Evolutionary conservation across 2,797 vertebrate genomes (phyloP).

Genomic region (Novumbra hubbsi): DNA sequence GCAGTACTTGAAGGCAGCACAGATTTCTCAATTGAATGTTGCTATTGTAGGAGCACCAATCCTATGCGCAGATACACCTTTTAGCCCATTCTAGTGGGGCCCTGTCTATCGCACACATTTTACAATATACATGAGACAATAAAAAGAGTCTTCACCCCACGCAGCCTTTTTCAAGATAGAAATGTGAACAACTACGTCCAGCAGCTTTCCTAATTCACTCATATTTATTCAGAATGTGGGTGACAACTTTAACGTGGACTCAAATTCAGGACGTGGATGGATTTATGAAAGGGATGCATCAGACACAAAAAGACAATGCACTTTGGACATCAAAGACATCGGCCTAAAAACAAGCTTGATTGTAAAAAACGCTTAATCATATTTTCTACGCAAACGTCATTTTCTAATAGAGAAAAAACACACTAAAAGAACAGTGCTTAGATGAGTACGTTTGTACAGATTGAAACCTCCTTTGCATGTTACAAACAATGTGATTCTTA

Average conservation of each 20-base stretch:
- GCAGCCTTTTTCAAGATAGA: slow-evolving; percentile 38
- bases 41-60: slow-evolving; percentile 55
- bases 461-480: neutral
- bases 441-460: neutral
- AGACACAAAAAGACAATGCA: slow-evolving; percentile 30
- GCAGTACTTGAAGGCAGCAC: slow-evolving; percentile 59
- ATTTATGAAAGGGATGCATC: neutral
- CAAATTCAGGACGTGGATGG: neutral
- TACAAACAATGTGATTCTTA: neutral
- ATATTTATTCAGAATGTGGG: slow-evolving; percentile 27
- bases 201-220: slow-evolving; percentile 40
- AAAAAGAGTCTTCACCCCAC: slow-evolving; percentile 21
- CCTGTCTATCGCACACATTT: slow-evolving; percentile 41
- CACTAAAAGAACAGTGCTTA: neutral
- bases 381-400: neutral
- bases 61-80: slow-evolving; percentile 48
- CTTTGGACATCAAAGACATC: neutral
- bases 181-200: slow-evolving; percentile 30
- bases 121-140: slow-evolving; percentile 27
- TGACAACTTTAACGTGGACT: slow-evolving; percentile 16
- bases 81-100: slow-evolving; percentile 39
- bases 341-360: neutral
- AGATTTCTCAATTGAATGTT: slow-evolving; percentile 65
- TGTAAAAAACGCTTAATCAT: neutral
- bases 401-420: neutral